Evolutionary conservation across 2,797 vertebrate species (phyloP).

Genomic region (Pseudopleuronectes americanus): DNA sequence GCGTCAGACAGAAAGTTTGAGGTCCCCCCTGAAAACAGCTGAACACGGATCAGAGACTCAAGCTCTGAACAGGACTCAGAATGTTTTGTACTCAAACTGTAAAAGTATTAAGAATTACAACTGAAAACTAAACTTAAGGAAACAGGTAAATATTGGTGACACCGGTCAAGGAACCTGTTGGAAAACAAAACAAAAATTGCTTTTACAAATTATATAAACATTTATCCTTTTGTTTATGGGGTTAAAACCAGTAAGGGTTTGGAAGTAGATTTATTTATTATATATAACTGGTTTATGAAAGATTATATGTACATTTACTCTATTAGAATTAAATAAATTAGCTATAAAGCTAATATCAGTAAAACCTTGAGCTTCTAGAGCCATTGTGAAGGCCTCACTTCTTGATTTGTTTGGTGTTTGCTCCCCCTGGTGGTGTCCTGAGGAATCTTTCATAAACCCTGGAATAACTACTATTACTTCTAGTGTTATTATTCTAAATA

Average conservation of each 20-base stretch:
- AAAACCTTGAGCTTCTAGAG: no score
- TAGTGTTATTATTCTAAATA: background rate
- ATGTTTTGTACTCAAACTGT: background rate
- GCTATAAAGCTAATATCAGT: no score
- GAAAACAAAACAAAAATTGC: no score
- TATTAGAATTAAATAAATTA: no score
- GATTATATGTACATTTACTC: no score
- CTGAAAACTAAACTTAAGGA: background rate
- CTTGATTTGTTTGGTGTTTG: background rate
- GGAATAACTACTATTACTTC: background rate
- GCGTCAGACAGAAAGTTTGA: background rate
- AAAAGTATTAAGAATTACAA: background rate
- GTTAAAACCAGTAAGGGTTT: no score
- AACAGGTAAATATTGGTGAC: no score
- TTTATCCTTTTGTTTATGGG: no score
- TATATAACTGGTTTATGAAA: no score
- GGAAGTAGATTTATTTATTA: no score
- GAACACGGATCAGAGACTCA: background rate
- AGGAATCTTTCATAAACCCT: background rate
- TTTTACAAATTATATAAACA: no score
- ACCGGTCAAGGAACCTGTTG: no score
- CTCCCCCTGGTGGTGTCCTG: slow-evolving; percentile 29
- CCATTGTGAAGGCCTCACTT: background rate
- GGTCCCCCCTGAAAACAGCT: background rate
- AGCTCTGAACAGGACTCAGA: background rate